Evolutionary conservation across 2,888 invertebrate species (phyloP), one percentile per base, ranked within the genome.

Genomic region (Muscina levida): DNA sequence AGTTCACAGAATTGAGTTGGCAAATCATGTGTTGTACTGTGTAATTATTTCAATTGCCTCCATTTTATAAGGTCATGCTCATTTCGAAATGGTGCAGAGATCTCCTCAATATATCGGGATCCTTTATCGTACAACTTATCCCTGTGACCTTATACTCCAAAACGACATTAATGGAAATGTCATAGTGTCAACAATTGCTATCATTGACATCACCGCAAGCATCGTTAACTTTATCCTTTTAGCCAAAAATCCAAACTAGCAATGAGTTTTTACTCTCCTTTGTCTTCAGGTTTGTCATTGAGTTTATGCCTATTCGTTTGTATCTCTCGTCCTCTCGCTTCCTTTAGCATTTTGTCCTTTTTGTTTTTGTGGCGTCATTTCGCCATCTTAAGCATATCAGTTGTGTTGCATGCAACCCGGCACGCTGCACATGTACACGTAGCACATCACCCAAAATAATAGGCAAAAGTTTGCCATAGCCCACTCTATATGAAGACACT

Each of bases 161-260:
- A 42, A 62, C 17, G 22, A 22, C 62, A 42, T 39, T 62, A 62
- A 62, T 62, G 62, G 62, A 62, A 62, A 62, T 37, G 62, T 62
- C 62, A 62, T 19, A 62, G 62, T 62, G 62, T 62, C 62, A 62
- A 62, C 62, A 62, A 62, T 22, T 62, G 42, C 62, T 62, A 62
- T 62, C 62, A 62, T 62, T 62, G 62, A 39, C 22, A 62, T 62
- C 62, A 62, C 62, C 51, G 39, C 65, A 68, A 39, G 59, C 72
- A 76, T 65, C 68, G 53, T 72, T 70, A 76, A 76, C 65, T 72
- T 72, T 66, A 70, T 72, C 75, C 79, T 56, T 65, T 42, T 19
- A 42, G 42, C 22, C 39, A 62, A 62, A 42, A 62, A 42, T 39
- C 39, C 62, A 62, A 31, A 62, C 39, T 42, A 11, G 42, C 62